phyloP scores from a whole-genome alignment of 2,797 vertebrate genomes.

The Nasua narica region DNA sequence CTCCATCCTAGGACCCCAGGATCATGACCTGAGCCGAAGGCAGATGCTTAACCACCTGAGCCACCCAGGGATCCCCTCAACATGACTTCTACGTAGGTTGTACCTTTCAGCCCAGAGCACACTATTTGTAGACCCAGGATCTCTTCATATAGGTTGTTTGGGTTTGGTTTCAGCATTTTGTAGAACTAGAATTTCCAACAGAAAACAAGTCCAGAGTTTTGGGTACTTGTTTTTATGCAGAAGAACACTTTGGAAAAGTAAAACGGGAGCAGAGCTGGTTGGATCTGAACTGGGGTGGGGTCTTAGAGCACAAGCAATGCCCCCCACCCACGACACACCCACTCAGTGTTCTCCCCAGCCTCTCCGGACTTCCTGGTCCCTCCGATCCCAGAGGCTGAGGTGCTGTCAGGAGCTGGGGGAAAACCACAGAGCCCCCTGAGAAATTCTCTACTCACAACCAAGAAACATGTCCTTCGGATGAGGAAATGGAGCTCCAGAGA shows the following conservation, averaged over 20 bases:
- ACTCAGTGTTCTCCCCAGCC: neutral
- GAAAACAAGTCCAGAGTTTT: neutral
- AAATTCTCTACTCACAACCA: neutral
- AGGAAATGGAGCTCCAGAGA: neutral
- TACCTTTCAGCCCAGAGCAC: neutral
- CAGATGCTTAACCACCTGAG: neutral
- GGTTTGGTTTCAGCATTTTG: neutral
- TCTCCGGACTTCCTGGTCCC: neutral
- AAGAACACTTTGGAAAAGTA: neutral
- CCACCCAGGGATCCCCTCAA: neutral
- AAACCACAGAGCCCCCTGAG: neutral
- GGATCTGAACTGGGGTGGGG: neutral
- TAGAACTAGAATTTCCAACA: neutral
- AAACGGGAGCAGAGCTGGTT: neutral
- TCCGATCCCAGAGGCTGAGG: neutral
- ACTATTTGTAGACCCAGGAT: neutral
- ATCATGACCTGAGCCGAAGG: neutral
- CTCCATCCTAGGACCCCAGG: neutral
- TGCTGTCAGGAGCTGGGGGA: fast-evolving
- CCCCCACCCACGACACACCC: neutral
- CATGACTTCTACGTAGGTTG: fast-evolving
- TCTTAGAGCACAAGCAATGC: neutral
- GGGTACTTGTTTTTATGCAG: neutral
- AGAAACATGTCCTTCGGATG: neutral
- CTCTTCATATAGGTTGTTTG: neutral